Percentiles rank a stretch among this genome's conserved stretches.
Conservation (phyloP, 1,140 invertebrate species). For the Drosophila mojavensis region DNA sequence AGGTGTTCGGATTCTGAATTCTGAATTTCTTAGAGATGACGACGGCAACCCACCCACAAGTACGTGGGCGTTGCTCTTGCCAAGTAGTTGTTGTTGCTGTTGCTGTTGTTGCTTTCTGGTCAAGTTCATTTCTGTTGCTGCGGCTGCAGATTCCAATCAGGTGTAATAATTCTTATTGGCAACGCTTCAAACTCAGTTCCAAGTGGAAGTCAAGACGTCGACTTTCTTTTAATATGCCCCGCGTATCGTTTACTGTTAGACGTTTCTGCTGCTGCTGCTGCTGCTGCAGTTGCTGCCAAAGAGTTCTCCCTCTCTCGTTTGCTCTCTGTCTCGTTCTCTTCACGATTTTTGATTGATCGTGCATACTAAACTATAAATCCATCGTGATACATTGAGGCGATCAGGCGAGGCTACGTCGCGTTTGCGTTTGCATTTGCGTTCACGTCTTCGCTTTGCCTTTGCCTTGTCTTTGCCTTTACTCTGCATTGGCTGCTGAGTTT, state of each 20-base stretch:
- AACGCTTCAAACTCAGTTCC: constrained; percentile 67
- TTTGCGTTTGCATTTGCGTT: constrained; percentile 28
- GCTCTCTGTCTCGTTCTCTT: constrained; percentile 55
- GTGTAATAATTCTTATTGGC: constrained; percentile 84
- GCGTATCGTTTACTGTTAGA: constrained; percentile 69
- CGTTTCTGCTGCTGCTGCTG: constrained; percentile 6
- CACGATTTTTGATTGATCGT: constrained; percentile 84
- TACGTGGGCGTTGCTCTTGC: constrained; percentile 46
- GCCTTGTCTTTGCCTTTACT: constrained; percentile 18
- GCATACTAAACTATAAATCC: constrained; percentile 84
- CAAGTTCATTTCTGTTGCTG: constrained; percentile 69
- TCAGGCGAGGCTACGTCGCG: constrained; percentile 72
- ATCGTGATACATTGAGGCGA: constrained; percentile 84
- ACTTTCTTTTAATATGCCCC: constrained; percentile 80
- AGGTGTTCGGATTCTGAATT: constrained; percentile 4
- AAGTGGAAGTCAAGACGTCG: constrained; percentile 36
- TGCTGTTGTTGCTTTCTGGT: constrained; percentile 47
- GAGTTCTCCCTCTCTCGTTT: constrained; percentile 42
- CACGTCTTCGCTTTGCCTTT: constrained; percentile 38
- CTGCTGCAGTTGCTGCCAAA: constrained; percentile 24
- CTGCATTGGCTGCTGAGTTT: constrained; percentile 31
- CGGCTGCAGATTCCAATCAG: constrained; percentile 83
- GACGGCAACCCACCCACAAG: constrained; percentile 69
- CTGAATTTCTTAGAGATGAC: constrained; percentile 26
- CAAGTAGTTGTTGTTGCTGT: background rate